Evolutionary conservation across 1,140 invertebrate species (phyloP), one percentile per base, ranked within the genome.

Genomic region (Polypedilum pembai): DNA sequence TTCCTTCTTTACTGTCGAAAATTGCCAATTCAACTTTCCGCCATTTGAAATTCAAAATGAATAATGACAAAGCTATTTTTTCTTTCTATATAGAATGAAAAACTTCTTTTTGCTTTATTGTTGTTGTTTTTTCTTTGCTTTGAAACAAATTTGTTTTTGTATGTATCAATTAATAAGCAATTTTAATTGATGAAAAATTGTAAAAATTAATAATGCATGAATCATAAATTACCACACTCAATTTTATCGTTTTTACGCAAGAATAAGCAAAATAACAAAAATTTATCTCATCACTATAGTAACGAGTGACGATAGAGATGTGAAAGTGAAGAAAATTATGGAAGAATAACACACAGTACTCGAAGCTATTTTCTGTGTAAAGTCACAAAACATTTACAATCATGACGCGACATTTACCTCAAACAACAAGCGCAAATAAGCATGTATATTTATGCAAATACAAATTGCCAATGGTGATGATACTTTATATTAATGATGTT

Each of bases 31-130:
- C 45, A 56, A 56, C 45, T 56, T 56, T 56, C 45, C 45, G 45
- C 45, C 45, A 56, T 56, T 56, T 56, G 45, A 56, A 56, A 56
- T 56, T 56, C 45, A 56, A 56, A 56, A 56, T 56, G 45, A 56
- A 56, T 56, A 56, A 56, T 56, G 45, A 56, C 45, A 15, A 56
- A 8, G 24, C 24, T 33, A 33, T 33, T 33, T 33, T 45, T 56
- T 8, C n/a, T 56, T 56, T 12, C 45, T 4, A 56, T 56, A 56
- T n/a, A 56, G 12, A 56, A 3, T n/a, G 12, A 56, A 56, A 45
- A 56, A 56, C 3, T 56, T 56, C n/a, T 12, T 56, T 56, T 56
- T 56, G 4, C 24, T 33, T 33, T 5, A 33, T 33, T 33, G 24
- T 33, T 33, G 24, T 33, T 3, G 24, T 33, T 33, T 33, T 33